Base-by-base conservation (phyloP, 2,888 invertebrate genomes). In the Nymphalis polychloros region DNA sequence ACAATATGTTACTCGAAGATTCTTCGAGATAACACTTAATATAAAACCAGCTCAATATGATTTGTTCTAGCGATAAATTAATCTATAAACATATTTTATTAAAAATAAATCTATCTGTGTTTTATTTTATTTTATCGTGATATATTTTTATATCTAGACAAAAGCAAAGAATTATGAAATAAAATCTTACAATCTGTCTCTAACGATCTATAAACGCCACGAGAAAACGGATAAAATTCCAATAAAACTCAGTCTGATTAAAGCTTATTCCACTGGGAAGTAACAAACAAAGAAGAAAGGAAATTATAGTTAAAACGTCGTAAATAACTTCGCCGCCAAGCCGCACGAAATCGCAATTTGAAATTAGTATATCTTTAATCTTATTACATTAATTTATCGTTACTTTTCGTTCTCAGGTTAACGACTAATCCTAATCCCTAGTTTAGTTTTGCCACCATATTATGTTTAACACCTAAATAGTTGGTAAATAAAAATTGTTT, bases 371-470 rank as follows among this genome's bases (percentile, higher is more conserved):
- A 16, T 6, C 16, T 55, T 55, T 55, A 55, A 31, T 55, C 27
- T 17, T 8, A 31, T 55, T 55, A 31, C 17, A 17, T 19, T 50
- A 10, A 20, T 10, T 50, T 20, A 20, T 8, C 50, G 19, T 50
- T 50, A 19, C 10, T 20, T 50, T 19, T 19, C 50, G 50, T 19
- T 55, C 17, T 55, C n/a, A 55, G 8, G 17, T 27, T 27, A 13
- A 50, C 50, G 50, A n/a, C 53, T 55, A 55, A 55, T 55, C 53
- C 17, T 52, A 55, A 55, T 55, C 53, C 31, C 5, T 27, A 55
- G 17, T n/a, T n/a, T 31, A 55, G 31, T 17, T 55, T 55, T 2
- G 27, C 8, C n/a, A 31, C 31, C 17, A 27, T 16, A 27, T n/a
- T n/a, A n/a, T 31, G 8, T 16, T 55, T 31, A 31, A 17, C 41